A percentile compares a stretch with the other conserved stretches of the same genome.
phyloP scores from a whole-genome alignment of 1,140 invertebrate species.

The Ceratosolen solmsi region DNA sequence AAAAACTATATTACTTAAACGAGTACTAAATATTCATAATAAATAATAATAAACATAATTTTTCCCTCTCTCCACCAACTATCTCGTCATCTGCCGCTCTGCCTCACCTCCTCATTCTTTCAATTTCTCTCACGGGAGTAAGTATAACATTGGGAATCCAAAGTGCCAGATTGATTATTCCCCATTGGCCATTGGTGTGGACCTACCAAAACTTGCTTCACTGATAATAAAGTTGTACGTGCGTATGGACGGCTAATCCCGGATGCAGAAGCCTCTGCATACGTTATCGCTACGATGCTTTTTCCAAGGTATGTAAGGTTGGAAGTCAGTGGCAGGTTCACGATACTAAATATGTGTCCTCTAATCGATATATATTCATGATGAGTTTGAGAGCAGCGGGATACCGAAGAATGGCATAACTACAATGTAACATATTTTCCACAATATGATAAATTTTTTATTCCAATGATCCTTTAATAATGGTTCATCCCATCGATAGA shows the following conservation, averaged over 20 bases:
- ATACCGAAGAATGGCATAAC: not conserved
- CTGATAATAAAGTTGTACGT: slow-evolving; percentile 51
- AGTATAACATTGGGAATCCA: not conserved
- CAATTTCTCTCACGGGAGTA: not conserved
- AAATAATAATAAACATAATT: slow-evolving; percentile 1
- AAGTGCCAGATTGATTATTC: slow-evolving; percentile 70
- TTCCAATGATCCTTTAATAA: too few species aligned
- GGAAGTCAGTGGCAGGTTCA: not conserved
- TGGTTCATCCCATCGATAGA: too few species aligned
- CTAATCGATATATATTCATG: not conserved
- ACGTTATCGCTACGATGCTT: not conserved
- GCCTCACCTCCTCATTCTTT: not conserved
- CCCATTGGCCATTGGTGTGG: slow-evolving; percentile 63
- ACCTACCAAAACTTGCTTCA: slow-evolving; percentile 28
- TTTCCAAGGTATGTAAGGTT: not conserved
- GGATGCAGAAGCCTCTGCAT: slow-evolving; percentile 18
- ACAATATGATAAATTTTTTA: too few species aligned
- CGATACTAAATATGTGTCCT: not conserved
- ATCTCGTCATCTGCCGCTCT: not conserved
- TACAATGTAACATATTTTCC: too few species aligned
- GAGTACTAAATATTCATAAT: slow-evolving; percentile 13
- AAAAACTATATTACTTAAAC: too few species aligned
- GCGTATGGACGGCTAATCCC: slow-evolving; percentile 48
- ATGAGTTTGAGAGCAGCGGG: not conserved
- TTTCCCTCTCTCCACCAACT: not conserved